Base-by-base conservation (phyloP, 2,797 vertebrate species). In the Acanthiza pusilla region DNA sequence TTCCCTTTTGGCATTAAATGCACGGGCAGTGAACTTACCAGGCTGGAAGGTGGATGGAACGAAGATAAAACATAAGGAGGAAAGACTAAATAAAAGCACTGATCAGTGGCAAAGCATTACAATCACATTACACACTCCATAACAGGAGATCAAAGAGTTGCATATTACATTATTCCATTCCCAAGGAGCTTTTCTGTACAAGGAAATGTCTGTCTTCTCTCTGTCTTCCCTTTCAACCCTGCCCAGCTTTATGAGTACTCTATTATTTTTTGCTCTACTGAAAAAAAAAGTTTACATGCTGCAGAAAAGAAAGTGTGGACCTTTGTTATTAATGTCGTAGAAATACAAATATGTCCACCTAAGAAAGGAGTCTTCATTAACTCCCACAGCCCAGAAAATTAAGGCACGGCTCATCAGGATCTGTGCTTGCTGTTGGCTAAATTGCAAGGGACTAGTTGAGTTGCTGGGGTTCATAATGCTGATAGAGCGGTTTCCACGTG, bases 301-400 rank as follows among this genome's bases (percentile, higher is more conserved):
- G 95, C 84, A 96, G 88, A 94, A 96, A 95, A 96, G 92, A 94
- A 97, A 97, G 95, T 90, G 75, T 74, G 50, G 96, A 92, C 90
- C 97, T 97, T 97, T 97, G 96, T 98, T 98, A 98, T 98, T 98
- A 98, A 98, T 98, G 97, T 98, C 94, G 87, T 98, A 98, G 98
- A 98, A 98, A 98, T 98, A 98, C 98, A 98, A 98, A 98, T 98
- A 98, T 98, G 98, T 98, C 98, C 97, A 98, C 97, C 97, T 98
- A 97, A 95, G 97, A 97, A 97, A 98, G 97, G 98, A 98, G 97
- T 98, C 97, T 98, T 98, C 97, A 98, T 98, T 98, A 98, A 98
- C 98, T 98, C 97, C 97, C 97, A 97, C 98, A 97, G 98, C 98
- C 98, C 97, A 98, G 98, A 98, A 98, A 98, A 98, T 98, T 98